Evolutionary conservation across 2,113 vertebrate genomes (phyloP), one percentile per base, ranked within the genome.

Genomic region (Prunella himalayana): DNA sequence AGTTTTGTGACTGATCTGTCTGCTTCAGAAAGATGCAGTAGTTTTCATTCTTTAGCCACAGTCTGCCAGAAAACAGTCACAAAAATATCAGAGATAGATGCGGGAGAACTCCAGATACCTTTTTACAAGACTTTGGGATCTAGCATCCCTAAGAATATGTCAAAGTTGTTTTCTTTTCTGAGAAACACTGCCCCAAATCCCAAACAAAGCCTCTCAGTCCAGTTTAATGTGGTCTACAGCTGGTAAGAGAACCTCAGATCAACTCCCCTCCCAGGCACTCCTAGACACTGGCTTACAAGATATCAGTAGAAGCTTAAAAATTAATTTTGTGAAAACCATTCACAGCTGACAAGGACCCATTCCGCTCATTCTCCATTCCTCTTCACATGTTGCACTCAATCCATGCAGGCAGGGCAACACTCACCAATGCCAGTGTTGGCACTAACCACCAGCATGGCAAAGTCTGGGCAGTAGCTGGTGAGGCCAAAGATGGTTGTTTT

Each of bases 401-500:
- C 28, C 41, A 28, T 11, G 30, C 47, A 69, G 39, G 41, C 22
- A 81, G 35, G 15, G 77, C 30, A 42, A 70, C 57, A 94, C 97
- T 97, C 96, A 99, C 99, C 99, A 56, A 99, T 99, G 94, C 99
- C 99, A 3, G 99, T 99, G 97, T 99, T 99, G 84, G 99, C 99
- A 0, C 99, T 99, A 96, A 99, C 99, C 19, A 99, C 99, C 82
- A 99, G 98, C 98, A 99, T 99, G 80, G 99, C 99, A n/a, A 99
- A 99, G 95, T 99, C 99, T 1, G 99, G 99, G 93, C 99, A 99
- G 96, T 99, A 99, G 96, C 99, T 99, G 92, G 99, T 99, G 84
- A 99, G 98, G 94, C 99, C 99, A 75, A 99, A 99, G 96, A 99
- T 99, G 90, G 99, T 99, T 95, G 99, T 99, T 97, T 99, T 99